A percentile compares a stretch with the other conserved stretches of the same genome.
Evolutionary conservation across 1,140 invertebrate species (phyloP).

Genomic region (Eumeta japonica): DNA sequence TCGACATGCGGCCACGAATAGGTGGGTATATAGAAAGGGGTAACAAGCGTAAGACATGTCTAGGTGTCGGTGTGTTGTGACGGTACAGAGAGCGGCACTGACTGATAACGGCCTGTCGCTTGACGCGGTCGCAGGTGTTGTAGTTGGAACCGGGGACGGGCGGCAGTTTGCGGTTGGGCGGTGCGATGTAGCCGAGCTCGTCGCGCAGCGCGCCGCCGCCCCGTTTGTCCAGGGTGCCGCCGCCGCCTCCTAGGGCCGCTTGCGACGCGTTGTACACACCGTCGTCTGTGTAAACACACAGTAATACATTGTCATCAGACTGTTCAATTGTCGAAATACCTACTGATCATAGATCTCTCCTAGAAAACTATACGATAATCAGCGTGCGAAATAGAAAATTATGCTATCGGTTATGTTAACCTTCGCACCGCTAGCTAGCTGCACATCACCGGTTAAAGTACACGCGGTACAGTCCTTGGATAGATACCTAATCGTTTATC

Average conservation of each 20-base stretch:
- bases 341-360: too few relatives aligned
- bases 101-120: conserved; percentile 88
- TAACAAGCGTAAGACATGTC: too few relatives aligned
- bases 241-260: conserved; percentile 52
- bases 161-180: conserved; percentile 86
- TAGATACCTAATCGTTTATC: too few relatives aligned
- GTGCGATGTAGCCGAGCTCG: conserved; percentile 88
- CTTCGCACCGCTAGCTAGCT: too few relatives aligned
- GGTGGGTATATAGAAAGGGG: background rate
- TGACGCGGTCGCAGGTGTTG: conserved; percentile 90
- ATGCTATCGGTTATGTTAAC: too few relatives aligned
- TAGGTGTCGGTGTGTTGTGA: too few relatives aligned
- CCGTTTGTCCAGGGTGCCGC: conserved; percentile 81
- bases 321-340: too few relatives aligned
- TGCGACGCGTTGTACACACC: conserved; percentile 75
- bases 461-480: too few relatives aligned
- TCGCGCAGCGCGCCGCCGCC: conserved; percentile 81
- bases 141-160: conserved; percentile 90
- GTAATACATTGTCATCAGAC: conserved; percentile 11
- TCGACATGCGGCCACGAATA: background rate
- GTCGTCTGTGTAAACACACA: conserved; percentile 78
- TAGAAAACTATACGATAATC: background rate
- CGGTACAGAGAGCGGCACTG: too few relatives aligned
- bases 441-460: too few relatives aligned
- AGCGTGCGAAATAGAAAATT: background rate